Evolutionary conservation across 2,797 vertebrate genomes (phyloP), one percentile per base, ranked within the genome.

Genomic region (Mormyrops boulengeri): DNA sequence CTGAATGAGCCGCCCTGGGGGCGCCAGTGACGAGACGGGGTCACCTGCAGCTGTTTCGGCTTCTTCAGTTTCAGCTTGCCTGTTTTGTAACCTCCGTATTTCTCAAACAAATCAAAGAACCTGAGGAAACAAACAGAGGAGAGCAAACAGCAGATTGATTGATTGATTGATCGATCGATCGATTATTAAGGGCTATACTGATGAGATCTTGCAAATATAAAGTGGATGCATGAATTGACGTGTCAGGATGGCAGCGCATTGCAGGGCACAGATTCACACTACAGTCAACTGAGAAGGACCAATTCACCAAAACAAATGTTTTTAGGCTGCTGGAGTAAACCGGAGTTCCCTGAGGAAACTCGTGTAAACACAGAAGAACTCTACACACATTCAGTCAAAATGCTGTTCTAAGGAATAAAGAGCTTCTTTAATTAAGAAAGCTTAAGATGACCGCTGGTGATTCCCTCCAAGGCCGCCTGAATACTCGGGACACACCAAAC

Each of bases 41-140:
- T 93, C 92, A 99, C 98, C 97, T 99, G 98, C 0, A 99, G 96
- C 92, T 99, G 98, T 91, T 99, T 99, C 0, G 98, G 98, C 92
- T 97, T 97, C 95, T 99, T 99, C 90, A 99, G 95, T 91, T 99
- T 99, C 89, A 99, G 94, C 89, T 99, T 99, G 89, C 98, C 98
- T 0, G 97, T 97, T 93, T 99, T 99, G 94, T 98, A 98, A 88
- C 98, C 98, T 89, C 97, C 97, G 0, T 98, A 97, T 93, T 98
- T 98, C 91, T 99, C 97, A 95, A 99, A 99, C 89, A 99, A 93
- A 82, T 97, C 97, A 91, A 99, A 99, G 94, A 99, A 99, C 92
- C 98, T 99, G 92, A 92, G 89, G 91, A 47, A 91, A 84, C 19
- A 50, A n/a, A n/a, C 22, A 55, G 3, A 90, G 17, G n/a, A n/a